These are phyloP conservation scores for Ladona fulva DNA, from an alignment of 1,140 invertebrate species.

Conservation along the genomic window DNA sequence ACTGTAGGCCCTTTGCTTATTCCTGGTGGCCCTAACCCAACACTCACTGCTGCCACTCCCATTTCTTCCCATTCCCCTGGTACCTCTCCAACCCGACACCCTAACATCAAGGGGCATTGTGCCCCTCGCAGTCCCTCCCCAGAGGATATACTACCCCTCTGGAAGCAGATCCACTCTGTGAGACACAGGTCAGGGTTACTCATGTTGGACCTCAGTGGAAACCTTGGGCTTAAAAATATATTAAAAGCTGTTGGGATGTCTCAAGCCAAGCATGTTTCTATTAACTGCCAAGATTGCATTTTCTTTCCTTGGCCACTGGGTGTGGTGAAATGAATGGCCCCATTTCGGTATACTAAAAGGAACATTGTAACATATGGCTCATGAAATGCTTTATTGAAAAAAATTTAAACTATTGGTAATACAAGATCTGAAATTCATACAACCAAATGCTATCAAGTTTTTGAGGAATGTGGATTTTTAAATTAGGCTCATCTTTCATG, in stretches of 20 bases:
- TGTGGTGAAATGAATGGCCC: too few relatives aligned
- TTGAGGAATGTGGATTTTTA: too few relatives aligned
- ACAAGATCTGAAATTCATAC: too few relatives aligned
- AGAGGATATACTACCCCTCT: constrained; percentile 36
- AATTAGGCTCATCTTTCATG: too few relatives aligned
- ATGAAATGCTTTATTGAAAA: too few relatives aligned
- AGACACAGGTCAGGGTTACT: constrained; percentile 23
- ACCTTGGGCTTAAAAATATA: not conserved
- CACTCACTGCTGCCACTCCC: constrained; percentile 33
- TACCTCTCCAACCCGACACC: constrained; percentile 29
- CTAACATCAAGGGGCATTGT: not conserved
- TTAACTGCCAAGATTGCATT: not conserved
- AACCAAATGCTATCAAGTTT: too few relatives aligned
- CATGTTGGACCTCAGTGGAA: not conserved
- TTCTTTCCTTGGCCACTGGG: too few relatives aligned
- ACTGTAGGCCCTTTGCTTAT: constrained; percentile 38
- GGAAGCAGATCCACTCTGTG: constrained; percentile 33
- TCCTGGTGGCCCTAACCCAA: constrained; percentile 40
- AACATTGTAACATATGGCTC: too few relatives aligned
- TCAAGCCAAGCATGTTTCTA: not conserved
- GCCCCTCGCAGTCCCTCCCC: constrained; percentile 38
- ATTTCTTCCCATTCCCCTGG: constrained; percentile 28
- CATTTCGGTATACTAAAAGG: too few relatives aligned
- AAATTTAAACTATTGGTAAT: too few relatives aligned
- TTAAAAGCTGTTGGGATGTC: not conserved